Conservation (phyloP, 2,113 vertebrate species). For the Atrichornis clamosus region DNA sequence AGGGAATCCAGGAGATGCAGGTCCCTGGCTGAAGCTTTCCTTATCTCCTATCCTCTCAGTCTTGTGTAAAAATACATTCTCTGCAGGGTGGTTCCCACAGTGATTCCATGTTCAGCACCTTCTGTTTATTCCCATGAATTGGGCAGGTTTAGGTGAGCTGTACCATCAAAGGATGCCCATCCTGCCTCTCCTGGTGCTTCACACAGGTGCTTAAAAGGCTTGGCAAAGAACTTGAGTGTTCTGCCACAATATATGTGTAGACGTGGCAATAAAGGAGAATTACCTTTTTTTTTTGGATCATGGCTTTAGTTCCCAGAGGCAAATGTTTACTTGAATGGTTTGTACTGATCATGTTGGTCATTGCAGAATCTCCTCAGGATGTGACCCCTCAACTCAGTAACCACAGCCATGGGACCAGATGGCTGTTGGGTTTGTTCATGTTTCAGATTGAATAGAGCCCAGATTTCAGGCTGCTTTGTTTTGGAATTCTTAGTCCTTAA, state of each 20-base stretch:
- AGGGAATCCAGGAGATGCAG: neutral
- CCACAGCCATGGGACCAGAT: neutral
- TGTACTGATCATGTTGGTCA: neutral
- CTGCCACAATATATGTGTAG: neutral
- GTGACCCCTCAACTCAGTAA: neutral
- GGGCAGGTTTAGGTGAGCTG: neutral
- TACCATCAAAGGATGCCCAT: fast-evolving
- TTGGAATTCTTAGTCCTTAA: neutral
- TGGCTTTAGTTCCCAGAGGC: neutral
- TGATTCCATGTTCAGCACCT: neutral
- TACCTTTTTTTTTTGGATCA: neutral
- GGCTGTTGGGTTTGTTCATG: neutral
- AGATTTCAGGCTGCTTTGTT: neutral
- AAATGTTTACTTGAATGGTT: neutral
- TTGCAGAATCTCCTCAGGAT: neutral
- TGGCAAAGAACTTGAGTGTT: neutral
- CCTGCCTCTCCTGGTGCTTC: neutral
- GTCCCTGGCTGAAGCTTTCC: neutral
- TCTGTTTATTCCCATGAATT: neutral
- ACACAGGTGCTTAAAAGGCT: neutral
- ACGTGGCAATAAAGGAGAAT: neutral
- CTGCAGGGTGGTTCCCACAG: neutral
- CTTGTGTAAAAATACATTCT: neutral
- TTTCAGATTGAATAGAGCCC: neutral
- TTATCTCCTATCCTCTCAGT: neutral